Conservation (phyloP, 2,797 vertebrate species). For the Sebastes ruberrimus region DNA sequence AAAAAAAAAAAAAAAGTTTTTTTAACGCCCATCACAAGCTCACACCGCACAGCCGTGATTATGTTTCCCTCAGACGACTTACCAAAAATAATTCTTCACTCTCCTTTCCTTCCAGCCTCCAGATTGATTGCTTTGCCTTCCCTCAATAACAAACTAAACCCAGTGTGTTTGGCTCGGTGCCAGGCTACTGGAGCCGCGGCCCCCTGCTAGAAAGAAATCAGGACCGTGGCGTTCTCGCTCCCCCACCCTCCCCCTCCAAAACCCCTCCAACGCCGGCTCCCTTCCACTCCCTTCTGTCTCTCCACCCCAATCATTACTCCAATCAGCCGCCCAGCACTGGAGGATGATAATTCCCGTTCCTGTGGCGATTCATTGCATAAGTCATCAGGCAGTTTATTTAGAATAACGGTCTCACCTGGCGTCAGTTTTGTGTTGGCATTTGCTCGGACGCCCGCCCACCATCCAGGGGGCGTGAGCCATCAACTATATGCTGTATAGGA, state of each 20-base stretch:
- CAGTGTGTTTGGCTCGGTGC: constrained; percentile 46
- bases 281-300: constrained; percentile 29
- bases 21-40: constrained; percentile 45
- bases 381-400: constrained; percentile 59
- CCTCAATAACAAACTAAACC: constrained; percentile 53
- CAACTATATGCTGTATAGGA: not conserved
- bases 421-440: not conserved
- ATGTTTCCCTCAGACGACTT: constrained; percentile 69
- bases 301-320: constrained; percentile 66
- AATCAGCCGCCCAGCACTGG: constrained; percentile 62
- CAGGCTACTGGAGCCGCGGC: constrained; percentile 35
- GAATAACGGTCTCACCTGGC: constrained; percentile 17
- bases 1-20: not conserved
- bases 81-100: constrained; percentile 62
- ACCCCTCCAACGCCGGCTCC: constrained; percentile 6
- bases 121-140: constrained; percentile 66
- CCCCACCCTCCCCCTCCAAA: not conserved
- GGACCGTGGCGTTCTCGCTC: constrained; percentile 18
- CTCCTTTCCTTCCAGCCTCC: constrained; percentile 45
- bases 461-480: not conserved
- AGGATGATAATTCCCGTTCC: constrained; percentile 47
- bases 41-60: constrained; percentile 48
- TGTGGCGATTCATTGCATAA: constrained; percentile 48
- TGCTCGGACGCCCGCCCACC: not conserved
- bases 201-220: constrained; percentile 66